Conservation (phyloP, 2,113 vertebrate species). For the Xiphorhynchus elegans region DNA sequence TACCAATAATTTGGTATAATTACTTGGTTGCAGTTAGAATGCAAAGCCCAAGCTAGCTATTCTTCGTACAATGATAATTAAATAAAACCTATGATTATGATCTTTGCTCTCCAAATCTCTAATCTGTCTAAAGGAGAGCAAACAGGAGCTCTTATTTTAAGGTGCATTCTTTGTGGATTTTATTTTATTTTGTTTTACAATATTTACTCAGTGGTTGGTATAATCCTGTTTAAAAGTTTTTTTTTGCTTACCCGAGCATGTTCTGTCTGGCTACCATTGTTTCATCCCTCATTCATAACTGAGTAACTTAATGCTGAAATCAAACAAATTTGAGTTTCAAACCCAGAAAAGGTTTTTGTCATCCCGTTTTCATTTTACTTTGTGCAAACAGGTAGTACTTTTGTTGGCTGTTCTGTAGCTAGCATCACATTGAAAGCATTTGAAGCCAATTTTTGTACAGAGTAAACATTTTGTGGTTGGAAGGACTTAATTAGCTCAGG, state of each 20-base stretch:
- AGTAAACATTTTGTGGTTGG: constrained; percentile 54
- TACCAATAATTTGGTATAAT: background rate
- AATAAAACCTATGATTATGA: background rate
- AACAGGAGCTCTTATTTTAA: constrained; percentile 16
- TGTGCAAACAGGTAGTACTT: constrained; percentile 27
- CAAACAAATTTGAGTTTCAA: constrained; percentile 22
- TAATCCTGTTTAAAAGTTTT: constrained; percentile 15
- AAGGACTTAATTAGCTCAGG: constrained; percentile 50
- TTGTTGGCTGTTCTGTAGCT: constrained; percentile 11
- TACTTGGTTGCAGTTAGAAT: background rate
- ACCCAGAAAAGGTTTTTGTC: background rate
- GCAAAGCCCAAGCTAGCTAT: background rate
- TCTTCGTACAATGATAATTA: background rate
- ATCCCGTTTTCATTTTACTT: background rate
- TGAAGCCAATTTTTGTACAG: constrained; percentile 24
- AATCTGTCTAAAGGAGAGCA: background rate
- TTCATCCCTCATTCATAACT: constrained; percentile 12
- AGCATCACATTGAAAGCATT: background rate
- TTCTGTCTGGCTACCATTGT: constrained; percentile 28
- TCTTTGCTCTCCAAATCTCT: background rate
- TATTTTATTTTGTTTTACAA: background rate
- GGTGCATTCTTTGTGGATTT: background rate
- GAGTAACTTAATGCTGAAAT: constrained; percentile 32
- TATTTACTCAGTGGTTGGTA: constrained; percentile 10
- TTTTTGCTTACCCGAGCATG: background rate